Evolutionary conservation across 2,888 invertebrate genomes (phyloP).

Genomic region (Drosophila nr. perissopoda): DNA sequence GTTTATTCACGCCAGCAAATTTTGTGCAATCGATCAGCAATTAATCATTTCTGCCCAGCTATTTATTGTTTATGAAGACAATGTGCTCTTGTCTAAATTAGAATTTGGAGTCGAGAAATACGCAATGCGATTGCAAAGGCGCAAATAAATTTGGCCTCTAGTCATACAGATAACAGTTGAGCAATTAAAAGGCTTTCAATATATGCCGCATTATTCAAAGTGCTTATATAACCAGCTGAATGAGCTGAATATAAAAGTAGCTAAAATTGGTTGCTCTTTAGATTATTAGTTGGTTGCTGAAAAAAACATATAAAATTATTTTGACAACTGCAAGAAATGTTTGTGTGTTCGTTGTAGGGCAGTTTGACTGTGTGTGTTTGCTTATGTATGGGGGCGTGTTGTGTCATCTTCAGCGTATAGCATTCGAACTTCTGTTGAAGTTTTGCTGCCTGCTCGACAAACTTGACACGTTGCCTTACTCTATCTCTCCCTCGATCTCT

Average conservation of each 20-base stretch:
- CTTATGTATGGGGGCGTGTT: slow-evolving; percentile 31
- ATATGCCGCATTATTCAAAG: neutral
- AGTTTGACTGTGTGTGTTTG: neutral
- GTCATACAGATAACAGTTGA: neutral
- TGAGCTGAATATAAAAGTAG: neutral
- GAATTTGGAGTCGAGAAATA: neutral
- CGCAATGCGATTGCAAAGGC: neutral
- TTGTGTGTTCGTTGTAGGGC: neutral
- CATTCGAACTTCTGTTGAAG: slow-evolving; percentile 29
- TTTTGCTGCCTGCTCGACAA: slow-evolving; percentile 19
- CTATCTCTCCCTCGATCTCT: slow-evolving; percentile 15
- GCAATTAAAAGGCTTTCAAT: neutral
- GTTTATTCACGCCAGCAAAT: neutral
- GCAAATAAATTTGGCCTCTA: neutral
- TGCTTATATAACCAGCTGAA: neutral
- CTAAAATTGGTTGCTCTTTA: neutral
- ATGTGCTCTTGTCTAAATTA: neutral
- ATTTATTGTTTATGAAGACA: neutral
- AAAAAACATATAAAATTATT: neutral
- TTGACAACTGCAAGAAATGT: neutral
- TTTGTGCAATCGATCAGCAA: neutral
- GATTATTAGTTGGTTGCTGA: neutral
- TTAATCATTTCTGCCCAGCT: neutral
- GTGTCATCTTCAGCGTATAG: slow-evolving; percentile 27
- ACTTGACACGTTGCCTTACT: slow-evolving; percentile 63